Conservation (phyloP, 2,797 vertebrate genomes). For the Rhincodon typus region DNA sequence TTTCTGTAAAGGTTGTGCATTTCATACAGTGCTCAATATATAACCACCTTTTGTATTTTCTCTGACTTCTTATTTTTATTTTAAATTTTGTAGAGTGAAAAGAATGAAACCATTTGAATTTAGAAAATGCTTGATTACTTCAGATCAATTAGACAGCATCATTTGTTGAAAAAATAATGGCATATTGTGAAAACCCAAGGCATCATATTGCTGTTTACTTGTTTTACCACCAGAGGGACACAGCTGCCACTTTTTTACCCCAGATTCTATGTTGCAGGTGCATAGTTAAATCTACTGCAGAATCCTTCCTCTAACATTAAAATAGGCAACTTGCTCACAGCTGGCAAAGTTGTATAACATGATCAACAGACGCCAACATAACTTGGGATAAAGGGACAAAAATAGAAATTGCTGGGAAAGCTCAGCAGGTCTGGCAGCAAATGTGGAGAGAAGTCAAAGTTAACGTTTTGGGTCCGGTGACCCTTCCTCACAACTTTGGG, state of each 20-base stretch:
- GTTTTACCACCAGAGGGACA: slow-evolving; percentile 5
- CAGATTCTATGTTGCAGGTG: background rate
- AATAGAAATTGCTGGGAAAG: too few relatives aligned
- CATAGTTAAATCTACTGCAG: background rate
- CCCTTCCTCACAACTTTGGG: too few relatives aligned
- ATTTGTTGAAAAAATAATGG: background rate
- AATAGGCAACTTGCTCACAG: background rate
- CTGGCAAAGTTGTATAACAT: background rate
- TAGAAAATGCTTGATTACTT: background rate
- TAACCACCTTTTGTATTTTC: background rate
- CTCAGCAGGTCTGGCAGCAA: too few relatives aligned
- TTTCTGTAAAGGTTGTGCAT: background rate
- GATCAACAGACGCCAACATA: background rate
- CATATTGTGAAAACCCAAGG: background rate
- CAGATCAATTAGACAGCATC: background rate
- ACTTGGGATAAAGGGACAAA: background rate
- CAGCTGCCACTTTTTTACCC: slow-evolving; percentile 4
- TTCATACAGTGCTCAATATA: background rate
- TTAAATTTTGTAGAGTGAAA: too few relatives aligned
- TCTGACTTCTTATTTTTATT: background rate
- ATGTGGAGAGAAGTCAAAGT: too few relatives aligned
- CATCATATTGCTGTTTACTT: background rate
- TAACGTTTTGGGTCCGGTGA: too few relatives aligned
- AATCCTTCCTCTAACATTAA: background rate
- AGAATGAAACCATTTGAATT: background rate